phyloP scores from a whole-genome alignment of 64 coral and sea anemone genomes.

The Platygyra sinensis region DNA sequence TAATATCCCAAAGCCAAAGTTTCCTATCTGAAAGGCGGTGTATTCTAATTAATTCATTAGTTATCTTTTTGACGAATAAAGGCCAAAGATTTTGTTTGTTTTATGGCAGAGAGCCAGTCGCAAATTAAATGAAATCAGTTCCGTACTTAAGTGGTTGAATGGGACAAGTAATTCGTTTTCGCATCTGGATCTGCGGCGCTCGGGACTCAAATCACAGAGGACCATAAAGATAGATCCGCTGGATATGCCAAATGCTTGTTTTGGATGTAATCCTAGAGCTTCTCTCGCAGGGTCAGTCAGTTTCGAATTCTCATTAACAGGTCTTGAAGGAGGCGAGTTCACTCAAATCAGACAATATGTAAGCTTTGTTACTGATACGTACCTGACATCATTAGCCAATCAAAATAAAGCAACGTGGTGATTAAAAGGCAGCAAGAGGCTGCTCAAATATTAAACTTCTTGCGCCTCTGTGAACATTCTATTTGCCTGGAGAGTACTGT shows the following conservation, averaged over 20 bases:
- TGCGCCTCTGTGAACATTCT: neutral
- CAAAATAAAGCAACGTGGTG: neutral
- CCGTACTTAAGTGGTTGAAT: neutral
- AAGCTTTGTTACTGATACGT: neutral
- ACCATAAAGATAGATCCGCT: neutral
- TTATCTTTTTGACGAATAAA: neutral
- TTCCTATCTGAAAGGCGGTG: too few relatives aligned
- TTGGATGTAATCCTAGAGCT: neutral
- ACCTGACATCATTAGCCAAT: neutral
- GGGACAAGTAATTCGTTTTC: neutral
- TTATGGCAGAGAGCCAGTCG: neutral
- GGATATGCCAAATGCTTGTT: neutral
- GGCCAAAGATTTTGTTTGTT: neutral
- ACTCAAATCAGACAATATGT: neutral
- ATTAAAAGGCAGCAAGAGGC: neutral
- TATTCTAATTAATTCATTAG: too few relatives aligned
- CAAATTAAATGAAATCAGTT: neutral
- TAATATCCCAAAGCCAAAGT: too few relatives aligned
- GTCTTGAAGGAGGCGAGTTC: neutral
- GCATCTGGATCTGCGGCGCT: neutral
- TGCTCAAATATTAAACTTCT: neutral
- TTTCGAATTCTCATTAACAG: slow-evolving; percentile 20
- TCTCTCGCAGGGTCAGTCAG: neutral
- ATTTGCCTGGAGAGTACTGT: too few relatives aligned
- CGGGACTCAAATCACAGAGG: neutral